phyloP scores from a whole-genome alignment of 2,888 invertebrate species.

The Cheilosia variabilis region DNA sequence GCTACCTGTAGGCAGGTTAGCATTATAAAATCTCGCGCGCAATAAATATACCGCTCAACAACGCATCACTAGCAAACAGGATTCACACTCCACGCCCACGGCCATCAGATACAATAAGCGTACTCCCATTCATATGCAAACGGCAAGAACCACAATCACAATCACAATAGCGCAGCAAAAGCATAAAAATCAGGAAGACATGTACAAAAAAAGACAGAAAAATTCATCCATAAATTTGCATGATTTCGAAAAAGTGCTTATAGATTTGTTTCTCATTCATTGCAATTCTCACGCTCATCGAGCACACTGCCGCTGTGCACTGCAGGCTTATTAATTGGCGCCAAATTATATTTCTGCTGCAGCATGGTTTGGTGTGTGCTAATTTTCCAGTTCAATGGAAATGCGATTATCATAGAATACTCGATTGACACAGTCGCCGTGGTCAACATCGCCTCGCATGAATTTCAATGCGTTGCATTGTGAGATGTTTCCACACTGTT shows the following conservation, averaged over 20 bases:
- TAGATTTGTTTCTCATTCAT: constrained; percentile 54
- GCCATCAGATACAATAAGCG: constrained; percentile 45
- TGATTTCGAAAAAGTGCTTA: constrained; percentile 21
- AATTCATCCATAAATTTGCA: constrained; percentile 57
- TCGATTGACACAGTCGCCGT: constrained; percentile 69
- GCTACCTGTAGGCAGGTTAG: constrained; percentile 17
- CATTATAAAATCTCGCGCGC: constrained; percentile 57
- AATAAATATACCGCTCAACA: constrained; percentile 31
- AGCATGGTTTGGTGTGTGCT: constrained; percentile 17
- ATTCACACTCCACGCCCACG: constrained; percentile 67
- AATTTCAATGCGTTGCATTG: constrained; percentile 52
- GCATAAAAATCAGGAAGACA: constrained; percentile 41
- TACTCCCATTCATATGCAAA: constrained; percentile 68
- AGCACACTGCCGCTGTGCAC: neutral
- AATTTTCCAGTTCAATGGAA: constrained; percentile 57
- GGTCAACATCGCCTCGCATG: constrained; percentile 42
- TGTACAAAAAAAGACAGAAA: constrained; percentile 10
- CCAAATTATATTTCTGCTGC: constrained; percentile 46
- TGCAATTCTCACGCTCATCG: constrained; percentile 59
- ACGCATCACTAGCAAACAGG: constrained; percentile 49
- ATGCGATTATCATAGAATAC: constrained; percentile 41
- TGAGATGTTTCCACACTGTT: constrained; percentile 6
- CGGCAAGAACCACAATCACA: constrained; percentile 8
- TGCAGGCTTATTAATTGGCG: constrained; percentile 63
- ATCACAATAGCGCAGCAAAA: neutral